A percentile compares a stretch with the other conserved stretches of the same genome.
These are phyloP conservation scores for Phymanthus crucifer DNA, from an alignment of 92 coral and sea anemone species.

Conservation along the genomic window DNA sequence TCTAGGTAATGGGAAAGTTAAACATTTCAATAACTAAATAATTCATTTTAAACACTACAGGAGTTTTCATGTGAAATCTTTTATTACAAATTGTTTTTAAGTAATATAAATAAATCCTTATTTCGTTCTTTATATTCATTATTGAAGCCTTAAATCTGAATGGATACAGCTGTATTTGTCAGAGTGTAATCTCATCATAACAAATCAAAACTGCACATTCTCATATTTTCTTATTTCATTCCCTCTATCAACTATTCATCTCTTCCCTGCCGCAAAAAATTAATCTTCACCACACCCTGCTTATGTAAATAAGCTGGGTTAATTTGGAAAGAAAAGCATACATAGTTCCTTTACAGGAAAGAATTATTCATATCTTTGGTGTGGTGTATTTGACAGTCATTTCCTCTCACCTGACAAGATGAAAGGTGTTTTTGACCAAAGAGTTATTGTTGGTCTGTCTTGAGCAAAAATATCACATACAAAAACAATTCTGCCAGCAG, in stretches of 20 bases:
- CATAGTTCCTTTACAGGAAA: neutral
- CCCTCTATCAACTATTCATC: neutral
- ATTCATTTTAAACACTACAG: neutral
- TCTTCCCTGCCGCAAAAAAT: neutral
- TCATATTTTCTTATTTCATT: neutral
- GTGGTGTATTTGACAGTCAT: neutral
- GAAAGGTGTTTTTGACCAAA: no score
- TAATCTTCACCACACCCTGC: neutral
- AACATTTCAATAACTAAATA: no score
- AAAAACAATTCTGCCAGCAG: no score
- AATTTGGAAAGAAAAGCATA: neutral
- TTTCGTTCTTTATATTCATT: neutral
- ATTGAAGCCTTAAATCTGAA: neutral
- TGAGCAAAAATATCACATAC: no score
- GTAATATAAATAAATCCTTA: neutral
- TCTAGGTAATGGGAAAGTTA: no score
- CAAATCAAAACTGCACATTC: constrained; percentile 6
- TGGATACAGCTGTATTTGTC: constrained; percentile 4
- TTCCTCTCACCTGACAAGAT: no score
- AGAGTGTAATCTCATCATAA: neutral
- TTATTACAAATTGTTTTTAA: neutral
- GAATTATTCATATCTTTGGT: neutral
- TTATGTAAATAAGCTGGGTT: neutral
- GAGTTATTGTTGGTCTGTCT: no score
- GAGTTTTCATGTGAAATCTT: neutral